Percentiles rank a stretch among this genome's conserved stretches.
Conservation (phyloP, 2,888 invertebrate genomes). For the Schizaphis graminum region DNA sequence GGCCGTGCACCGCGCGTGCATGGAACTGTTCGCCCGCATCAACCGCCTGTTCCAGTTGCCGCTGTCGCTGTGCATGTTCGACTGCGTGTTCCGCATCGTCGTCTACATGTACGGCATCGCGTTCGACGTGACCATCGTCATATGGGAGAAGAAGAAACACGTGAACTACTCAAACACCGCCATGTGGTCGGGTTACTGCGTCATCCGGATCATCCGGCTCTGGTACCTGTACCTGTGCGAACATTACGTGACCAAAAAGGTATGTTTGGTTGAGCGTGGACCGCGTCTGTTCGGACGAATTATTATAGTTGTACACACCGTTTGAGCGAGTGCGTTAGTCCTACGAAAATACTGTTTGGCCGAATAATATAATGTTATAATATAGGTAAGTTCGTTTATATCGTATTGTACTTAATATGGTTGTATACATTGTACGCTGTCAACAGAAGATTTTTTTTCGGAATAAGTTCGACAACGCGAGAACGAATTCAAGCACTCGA, state of each 20-base stretch:
- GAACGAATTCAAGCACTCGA: too few relatives aligned
- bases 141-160: slow-evolving; percentile 45
- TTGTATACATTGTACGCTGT: too few relatives aligned
- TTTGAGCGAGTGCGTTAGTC: too few relatives aligned
- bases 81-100: slow-evolving; percentile 41
- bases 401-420: too few relatives aligned
- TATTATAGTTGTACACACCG: too few relatives aligned
- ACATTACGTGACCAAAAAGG: slow-evolving; percentile 50
- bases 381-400: too few relatives aligned
- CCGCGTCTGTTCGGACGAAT: background rate
- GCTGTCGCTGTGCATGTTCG: slow-evolving; percentile 45
- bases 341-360: too few relatives aligned
- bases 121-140: slow-evolving; percentile 46
- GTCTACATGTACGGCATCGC: slow-evolving; percentile 48
- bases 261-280: background rate
- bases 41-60: slow-evolving; percentile 47
- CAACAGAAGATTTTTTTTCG: too few relatives aligned
- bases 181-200: slow-evolving; percentile 12
- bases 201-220: slow-evolving; percentile 1
- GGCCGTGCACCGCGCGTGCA: slow-evolving; percentile 39
- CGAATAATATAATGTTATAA: too few relatives aligned
- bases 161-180: slow-evolving; percentile 15
- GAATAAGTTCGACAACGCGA: too few relatives aligned
- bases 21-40: slow-evolving; percentile 52
- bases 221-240: slow-evolving; percentile 52